Evolutionary conservation across 2,113 vertebrate genomes (phyloP).

Genomic region (Rhegmatorhina hoffmannsi): DNA sequence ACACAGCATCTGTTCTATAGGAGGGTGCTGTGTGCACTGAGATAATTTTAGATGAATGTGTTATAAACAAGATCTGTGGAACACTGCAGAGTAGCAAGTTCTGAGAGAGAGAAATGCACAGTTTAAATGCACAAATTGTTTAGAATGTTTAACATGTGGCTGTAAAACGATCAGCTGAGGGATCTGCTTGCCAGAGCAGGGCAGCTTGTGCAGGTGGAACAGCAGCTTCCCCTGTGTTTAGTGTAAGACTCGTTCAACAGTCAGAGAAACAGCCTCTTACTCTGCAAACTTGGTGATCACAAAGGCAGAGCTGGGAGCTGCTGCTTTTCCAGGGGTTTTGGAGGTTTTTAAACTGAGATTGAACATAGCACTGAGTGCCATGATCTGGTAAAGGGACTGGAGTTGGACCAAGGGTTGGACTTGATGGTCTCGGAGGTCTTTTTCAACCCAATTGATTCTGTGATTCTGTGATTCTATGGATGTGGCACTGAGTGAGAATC

Average conservation of each 20-base stretch:
- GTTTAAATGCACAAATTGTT: conserved; percentile 78
- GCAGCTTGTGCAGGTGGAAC: conserved; percentile 37
- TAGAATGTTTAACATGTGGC: conserved; percentile 74
- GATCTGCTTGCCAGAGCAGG: conserved; percentile 40
- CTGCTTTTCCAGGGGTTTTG: background rate
- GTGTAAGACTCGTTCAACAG: background rate
- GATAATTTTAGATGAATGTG: conserved; percentile 85
- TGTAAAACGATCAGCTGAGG: conserved; percentile 72
- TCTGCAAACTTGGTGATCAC: background rate
- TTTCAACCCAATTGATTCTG: too few species aligned
- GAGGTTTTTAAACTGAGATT: too few species aligned
- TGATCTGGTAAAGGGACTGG: too few species aligned
- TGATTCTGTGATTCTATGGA: too few species aligned
- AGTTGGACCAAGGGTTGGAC: too few species aligned
- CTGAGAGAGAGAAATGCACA: conserved; percentile 70
- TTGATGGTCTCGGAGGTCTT: too few species aligned
- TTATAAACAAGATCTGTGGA: conserved; percentile 86
- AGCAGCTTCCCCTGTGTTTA: conserved; percentile 16
- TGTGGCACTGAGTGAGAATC: too few species aligned
- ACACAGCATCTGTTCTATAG: conserved; percentile 82
- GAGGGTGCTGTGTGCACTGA: conserved; percentile 77
- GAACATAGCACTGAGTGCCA: too few species aligned
- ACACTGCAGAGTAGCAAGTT: conserved; percentile 74
- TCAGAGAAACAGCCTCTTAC: background rate
- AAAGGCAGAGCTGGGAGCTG: background rate